Base-by-base conservation (phyloP, 2,113 vertebrate genomes). In the Myotis lucifugus region DNA sequence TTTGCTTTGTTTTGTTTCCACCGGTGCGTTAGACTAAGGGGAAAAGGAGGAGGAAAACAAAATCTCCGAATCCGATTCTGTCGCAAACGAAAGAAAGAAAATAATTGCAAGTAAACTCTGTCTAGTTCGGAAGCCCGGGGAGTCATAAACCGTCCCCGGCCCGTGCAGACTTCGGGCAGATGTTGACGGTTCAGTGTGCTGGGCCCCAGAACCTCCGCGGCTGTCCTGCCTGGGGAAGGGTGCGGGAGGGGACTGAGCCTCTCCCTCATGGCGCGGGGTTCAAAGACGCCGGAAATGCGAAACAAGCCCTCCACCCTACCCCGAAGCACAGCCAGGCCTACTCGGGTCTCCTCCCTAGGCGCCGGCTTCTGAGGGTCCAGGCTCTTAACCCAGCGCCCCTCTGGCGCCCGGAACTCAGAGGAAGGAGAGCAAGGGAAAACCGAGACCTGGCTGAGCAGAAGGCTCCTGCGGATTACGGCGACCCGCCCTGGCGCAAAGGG, bases 141-240 rank as follows among this genome's bases (percentile, higher is more conserved):
- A 92, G 90, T 94, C 96, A 72, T 50, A 86, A 96, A 95, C 69
- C 90, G 97, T 95, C 85, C 90, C 76, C 34, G 82, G 87, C 95
- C 23, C 67, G 3, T 78, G 93, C 97, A 96, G 97, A 95, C 92
- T 70, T 95, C 1, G 4, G 97, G 97, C 97, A 98, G 98, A 98
- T 97, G 97, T 97, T 29, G 95, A 92, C 4, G 95, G 95, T 91
- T 98, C 79, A 11, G 23, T 97, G 77, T 97, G 96, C 88, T 54
- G 66, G 88, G 96, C 95, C 97, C 97, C 95, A 95, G 96, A 97
- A 98, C 95, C 70, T 82, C 93, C 84, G 88, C 97, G 97, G 98
- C 98, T 97, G 97, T 95, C 98, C 95, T 27, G 84, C 50, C 78
- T 10, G 0, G 1, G 77, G 56, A 92, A 87, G 85, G 73, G 70